A percentile compares a stretch with the other conserved stretches of the same genome.
These are phyloP conservation scores for Coptotermes formosanus DNA, from an alignment of 1,140 invertebrate species.

Conservation along the genomic window DNA sequence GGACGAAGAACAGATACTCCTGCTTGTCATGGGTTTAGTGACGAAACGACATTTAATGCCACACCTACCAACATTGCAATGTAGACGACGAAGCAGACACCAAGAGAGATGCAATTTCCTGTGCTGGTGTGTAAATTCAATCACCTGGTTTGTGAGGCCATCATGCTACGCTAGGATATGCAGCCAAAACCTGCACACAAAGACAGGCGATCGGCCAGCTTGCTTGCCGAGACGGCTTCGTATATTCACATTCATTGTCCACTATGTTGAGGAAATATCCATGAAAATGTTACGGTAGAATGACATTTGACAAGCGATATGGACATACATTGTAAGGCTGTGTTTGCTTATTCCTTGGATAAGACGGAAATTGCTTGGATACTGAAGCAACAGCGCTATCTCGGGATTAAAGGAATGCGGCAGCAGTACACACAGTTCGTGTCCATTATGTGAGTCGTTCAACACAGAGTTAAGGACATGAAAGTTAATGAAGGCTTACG, in stretches of 20 bases:
- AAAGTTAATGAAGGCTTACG: slow-evolving; percentile 1
- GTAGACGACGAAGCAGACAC: background rate
- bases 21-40: too few species aligned
- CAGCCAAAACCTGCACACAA: background rate
- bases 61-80: background rate
- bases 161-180: background rate
- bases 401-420: background rate
- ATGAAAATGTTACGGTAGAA: background rate
- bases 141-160: background rate
- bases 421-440: background rate
- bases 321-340: background rate
- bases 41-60: too few species aligned
- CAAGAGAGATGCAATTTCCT: slow-evolving; percentile 13
- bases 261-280: background rate
- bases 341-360: background rate
- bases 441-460: background rate
- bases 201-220: background rate
- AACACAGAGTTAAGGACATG: background rate
- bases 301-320: slow-evolving; percentile 1
- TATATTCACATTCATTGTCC: background rate
- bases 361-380: background rate
- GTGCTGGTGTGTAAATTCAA: background rate
- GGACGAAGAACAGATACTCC: background rate
- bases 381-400: background rate
- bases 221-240: background rate